Conservation (phyloP, 2,888 invertebrate species). For the Anticlea derivata region DNA sequence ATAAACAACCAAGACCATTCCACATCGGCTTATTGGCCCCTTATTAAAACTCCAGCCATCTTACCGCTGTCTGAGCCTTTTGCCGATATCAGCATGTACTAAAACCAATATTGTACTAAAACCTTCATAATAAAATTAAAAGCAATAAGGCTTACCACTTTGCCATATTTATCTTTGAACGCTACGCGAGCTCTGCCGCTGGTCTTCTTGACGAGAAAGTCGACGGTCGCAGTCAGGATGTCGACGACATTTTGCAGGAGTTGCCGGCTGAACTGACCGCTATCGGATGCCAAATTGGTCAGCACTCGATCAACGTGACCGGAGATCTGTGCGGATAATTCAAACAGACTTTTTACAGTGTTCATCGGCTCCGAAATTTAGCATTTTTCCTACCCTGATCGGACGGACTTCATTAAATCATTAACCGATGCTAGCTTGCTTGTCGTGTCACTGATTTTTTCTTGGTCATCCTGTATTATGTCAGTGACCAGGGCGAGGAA, state of each 20-base stretch:
- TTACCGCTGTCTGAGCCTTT: too few relatives aligned
- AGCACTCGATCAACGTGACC: slow-evolving; percentile 80
- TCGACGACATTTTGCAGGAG: slow-evolving; percentile 85
- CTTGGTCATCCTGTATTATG: too few relatives aligned
- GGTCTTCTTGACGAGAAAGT: slow-evolving; percentile 43
- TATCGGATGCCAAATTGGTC: slow-evolving; percentile 81
- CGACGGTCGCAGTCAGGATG: slow-evolving; percentile 64
- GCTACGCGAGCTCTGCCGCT: slow-evolving; percentile 51
- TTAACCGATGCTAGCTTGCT: too few relatives aligned
- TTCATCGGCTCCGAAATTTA: too few relatives aligned
- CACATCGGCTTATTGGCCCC: too few relatives aligned
- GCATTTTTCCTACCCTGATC: neutral
- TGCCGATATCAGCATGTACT: too few relatives aligned
- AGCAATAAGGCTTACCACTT: slow-evolving; percentile 66
- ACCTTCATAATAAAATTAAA: neutral
- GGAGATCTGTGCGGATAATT: slow-evolving; percentile 57
- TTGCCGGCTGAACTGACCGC: slow-evolving; percentile 79
- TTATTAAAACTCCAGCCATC: too few relatives aligned
- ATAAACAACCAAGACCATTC: too few relatives aligned
- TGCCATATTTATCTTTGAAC: slow-evolving; percentile 72
- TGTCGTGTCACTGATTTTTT: too few relatives aligned
- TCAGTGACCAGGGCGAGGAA: too few relatives aligned
- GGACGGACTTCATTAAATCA: too few relatives aligned
- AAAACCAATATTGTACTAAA: too few relatives aligned
- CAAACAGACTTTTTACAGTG: neutral